Base-by-base conservation (phyloP, 2,113 vertebrate species). In the Pygoscelis adeliae region DNA sequence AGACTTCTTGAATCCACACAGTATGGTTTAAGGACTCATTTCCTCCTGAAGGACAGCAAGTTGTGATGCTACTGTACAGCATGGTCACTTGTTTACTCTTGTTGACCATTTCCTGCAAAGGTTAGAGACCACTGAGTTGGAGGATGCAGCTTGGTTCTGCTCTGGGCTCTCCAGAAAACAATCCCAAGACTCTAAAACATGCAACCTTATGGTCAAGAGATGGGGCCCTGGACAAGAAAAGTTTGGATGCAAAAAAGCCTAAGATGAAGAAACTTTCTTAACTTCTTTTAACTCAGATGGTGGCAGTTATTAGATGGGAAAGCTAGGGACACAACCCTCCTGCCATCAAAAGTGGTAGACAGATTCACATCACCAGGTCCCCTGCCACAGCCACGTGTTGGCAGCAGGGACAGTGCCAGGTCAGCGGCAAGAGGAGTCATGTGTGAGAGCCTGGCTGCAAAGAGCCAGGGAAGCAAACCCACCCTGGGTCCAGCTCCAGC, bases 141-240 rank as follows among this genome's bases (percentile, higher is more conserved):
- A 92, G 14, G 15, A 4, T 52, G 34, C 9, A n/a, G 15, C 11
- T 34, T 42, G 9, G 52, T 4, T 80, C 63, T 81, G 8, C 65
- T 69, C 66, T 15, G 62, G 26, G 9, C 5, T 83, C 55, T 87
- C 55, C 34, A 70, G 58, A 25, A 36, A 30, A 36, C 0, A 0
- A 71, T 38, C n/a, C 49, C 55, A 91, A 67, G 26, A 29, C 5
- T 49, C 40, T 53, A 78, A 5, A 71, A 55, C 10, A 12, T 3
- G 7, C 61, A 94, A 15, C 2, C 52, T 19, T 10, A 3, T 11
- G 32, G 11, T 20, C n/a, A 82, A 47, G 5, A 65, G 11, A 25
- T 5, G 19, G 5, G 3, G 14, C 3, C 32, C 17, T 25, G 10
- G 27, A n/a, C 21, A 81, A 77, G 7, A 53, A 32, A 67, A 49